Base-by-base conservation (phyloP, 2,113 vertebrate species). In the Cottus gobio region DNA sequence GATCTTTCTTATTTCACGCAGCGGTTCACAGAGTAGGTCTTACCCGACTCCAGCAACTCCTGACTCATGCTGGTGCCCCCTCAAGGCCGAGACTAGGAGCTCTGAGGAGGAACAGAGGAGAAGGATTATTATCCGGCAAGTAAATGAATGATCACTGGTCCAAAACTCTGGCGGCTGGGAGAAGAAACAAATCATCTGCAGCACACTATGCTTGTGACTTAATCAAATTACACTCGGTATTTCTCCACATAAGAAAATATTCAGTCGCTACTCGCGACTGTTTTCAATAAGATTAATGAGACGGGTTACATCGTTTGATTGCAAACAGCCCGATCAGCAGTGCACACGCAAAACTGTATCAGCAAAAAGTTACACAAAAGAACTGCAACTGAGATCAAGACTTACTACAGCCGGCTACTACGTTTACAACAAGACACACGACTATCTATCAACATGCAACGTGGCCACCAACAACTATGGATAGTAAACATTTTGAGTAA, bases 31-130 rank as follows among this genome's bases (percentile, higher is more conserved):
- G 54, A 83, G 61, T 1, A 52, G n/a, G 61, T 80, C 93, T 94
- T 89, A 96, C 95, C 95, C 72, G 93, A 94, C 87, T 95, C 95
- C 85, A 80, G 86, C 16, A 78, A 89, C 85, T 94, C 92, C 77
- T 86, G 90, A 86, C 91, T 95, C 94, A 95, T 95, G 89, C 79
- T 93, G 91, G 83, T 89, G 89, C 92, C 92, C 90, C 85, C 90
- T 89, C 80, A 79, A 81, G 81, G 87, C 88, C 67, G 77, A 84
- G 58, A 80, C 85, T 90, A 74, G 89, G 86, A 77, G 82, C 86
- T 85, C 90, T 93, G 91, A 73, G 78, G 72, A 85, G 81, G 42
- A 88, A 83, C 88, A 83, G 46, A 87, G 77, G 76, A 87, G 71
- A 42, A 75, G 63, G 68, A 50, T 75, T 69, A 76, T 71, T 60